Percentiles rank a stretch among this genome's conserved stretches.
Evolutionary conservation across 2,113 vertebrate species (phyloP).

Genomic region (Spea bombifrons): DNA sequence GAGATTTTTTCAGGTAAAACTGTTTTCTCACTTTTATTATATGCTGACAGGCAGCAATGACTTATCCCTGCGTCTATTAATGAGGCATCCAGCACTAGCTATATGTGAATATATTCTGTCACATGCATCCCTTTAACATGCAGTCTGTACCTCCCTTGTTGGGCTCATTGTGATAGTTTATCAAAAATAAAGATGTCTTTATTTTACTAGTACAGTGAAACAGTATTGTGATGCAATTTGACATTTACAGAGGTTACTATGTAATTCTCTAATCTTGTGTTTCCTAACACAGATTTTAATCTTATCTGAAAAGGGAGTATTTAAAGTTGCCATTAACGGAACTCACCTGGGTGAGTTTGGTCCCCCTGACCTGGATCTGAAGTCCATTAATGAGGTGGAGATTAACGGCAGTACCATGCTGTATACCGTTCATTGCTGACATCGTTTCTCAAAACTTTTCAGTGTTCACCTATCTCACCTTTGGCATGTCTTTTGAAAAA

Average conservation of each 20-base stretch:
- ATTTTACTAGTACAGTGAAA: no score
- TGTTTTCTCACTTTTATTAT: neutral
- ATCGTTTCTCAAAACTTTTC: neutral
- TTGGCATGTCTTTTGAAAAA: no score
- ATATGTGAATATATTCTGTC: no score
- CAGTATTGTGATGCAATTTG: no score
- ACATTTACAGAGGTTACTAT: no score
- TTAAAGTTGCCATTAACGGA: conserved; percentile 58
- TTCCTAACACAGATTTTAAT: conserved; percentile 53
- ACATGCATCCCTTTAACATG: no score
- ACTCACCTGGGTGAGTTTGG: conserved; percentile 47
- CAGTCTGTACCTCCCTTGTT: no score
- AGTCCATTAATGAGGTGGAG: conserved; percentile 50
- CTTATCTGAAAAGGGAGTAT: conserved; percentile 49
- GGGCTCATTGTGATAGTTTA: no score
- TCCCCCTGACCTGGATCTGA: conserved; percentile 36
- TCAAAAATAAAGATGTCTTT: no score
- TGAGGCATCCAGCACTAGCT: no score
- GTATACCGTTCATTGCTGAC: conserved; percentile 53
- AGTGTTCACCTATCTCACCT: neutral
- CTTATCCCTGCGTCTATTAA: no score
- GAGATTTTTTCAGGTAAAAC: conserved; percentile 58
- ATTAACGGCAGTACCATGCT: conserved; percentile 53
- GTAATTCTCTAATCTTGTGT: no score
- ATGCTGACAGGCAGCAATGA: neutral